phyloP scores from a whole-genome alignment of 2,888 invertebrate species.

The Junonia oenone region DNA sequence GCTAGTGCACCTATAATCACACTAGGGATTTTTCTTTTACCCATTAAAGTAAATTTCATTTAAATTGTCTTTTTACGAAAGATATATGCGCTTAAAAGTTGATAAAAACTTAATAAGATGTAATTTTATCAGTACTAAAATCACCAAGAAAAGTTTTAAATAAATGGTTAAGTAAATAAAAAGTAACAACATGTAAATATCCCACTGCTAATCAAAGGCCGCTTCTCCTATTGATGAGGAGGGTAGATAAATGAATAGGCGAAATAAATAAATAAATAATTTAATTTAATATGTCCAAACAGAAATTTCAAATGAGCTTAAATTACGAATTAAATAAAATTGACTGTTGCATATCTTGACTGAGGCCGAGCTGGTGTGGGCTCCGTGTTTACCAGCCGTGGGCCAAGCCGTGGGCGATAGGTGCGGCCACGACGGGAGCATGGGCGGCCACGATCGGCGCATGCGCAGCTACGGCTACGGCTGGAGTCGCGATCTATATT shows the following conservation, averaged over 20 bases:
- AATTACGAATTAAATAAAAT: constrained; percentile 45
- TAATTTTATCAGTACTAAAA: too few species aligned
- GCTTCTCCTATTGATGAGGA: neutral
- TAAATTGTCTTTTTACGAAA: neutral
- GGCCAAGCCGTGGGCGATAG: constrained; percentile 55
- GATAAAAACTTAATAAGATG: neutral
- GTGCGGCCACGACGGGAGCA: constrained; percentile 34
- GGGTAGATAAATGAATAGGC: neutral
- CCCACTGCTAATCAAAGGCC: too few species aligned
- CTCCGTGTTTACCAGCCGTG: constrained; percentile 57
- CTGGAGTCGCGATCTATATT: constrained; percentile 58
- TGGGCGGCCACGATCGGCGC: constrained; percentile 48
- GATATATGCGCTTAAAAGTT: neutral
- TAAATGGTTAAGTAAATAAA: too few species aligned
- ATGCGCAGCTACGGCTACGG: constrained; percentile 51
- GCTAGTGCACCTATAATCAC: neutral
- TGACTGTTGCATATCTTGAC: constrained; percentile 60
- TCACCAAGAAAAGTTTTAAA: too few species aligned
- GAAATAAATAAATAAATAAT: constrained; percentile 8
- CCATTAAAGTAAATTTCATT: neutral
- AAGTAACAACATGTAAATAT: too few species aligned
- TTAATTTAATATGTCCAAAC: constrained; percentile 18
- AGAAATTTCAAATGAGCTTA: constrained; percentile 13
- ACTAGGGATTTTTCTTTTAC: neutral
- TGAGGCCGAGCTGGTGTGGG: constrained; percentile 36